phyloP scores from a whole-genome alignment of 1,140 invertebrate genomes.

The Frieseomelitta varia region DNA sequence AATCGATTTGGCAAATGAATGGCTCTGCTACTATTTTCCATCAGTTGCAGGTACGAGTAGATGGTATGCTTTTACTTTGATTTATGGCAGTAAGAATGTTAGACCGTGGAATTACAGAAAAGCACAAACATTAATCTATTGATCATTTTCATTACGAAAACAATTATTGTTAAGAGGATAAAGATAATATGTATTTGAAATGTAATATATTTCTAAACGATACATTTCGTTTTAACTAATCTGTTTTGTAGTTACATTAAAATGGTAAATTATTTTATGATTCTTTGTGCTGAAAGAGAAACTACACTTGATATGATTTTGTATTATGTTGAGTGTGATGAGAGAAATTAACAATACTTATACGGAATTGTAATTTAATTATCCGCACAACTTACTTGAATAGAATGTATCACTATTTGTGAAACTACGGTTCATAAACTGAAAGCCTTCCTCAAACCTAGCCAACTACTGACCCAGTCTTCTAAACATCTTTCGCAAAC shows the following conservation, averaged over 20 bases:
- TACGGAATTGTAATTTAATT: not conserved
- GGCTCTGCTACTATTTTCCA: not conserved
- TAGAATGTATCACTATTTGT: conserved; percentile 36
- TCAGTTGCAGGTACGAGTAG: not conserved
- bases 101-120: conserved; percentile 27
- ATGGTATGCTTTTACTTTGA: conserved; percentile 58
- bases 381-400: not conserved
- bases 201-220: not conserved
- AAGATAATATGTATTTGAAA: not conserved
- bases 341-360: not conserved
- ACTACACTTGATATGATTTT: not conserved
- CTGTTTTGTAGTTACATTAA: not conserved
- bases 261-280: not conserved
- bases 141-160: conserved; percentile 40
- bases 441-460: no score
- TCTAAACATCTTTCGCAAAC: no score
- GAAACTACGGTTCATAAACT: conserved; percentile 54
- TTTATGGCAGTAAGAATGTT: conserved; percentile 60
- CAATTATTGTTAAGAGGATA: conserved; percentile 56
- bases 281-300: not conserved
- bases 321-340: not conserved
- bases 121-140: conserved; percentile 13
- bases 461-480: no score
- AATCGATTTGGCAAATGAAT: no score
- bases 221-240: not conserved